Evolutionary conservation across 2,888 invertebrate species (phyloP), one percentile per base, ranked within the genome.

Genomic region (Penaeus monodon): DNA sequence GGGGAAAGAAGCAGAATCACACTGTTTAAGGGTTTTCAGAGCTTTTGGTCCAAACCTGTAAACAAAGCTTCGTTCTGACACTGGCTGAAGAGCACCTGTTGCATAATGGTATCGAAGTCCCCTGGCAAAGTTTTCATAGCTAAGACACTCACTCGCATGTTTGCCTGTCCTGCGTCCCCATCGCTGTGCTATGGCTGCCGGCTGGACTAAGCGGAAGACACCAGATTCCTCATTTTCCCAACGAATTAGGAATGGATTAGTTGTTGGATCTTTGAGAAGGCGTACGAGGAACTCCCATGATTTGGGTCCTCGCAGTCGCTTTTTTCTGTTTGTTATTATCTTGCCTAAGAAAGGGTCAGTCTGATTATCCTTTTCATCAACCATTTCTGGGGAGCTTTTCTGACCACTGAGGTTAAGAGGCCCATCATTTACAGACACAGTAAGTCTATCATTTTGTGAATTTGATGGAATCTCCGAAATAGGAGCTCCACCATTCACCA

Each of bases 141-240:
- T 85, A 10, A 89, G 80, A 24, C 57, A 70, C 63, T 89, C 89
- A 65, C 81, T 81, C 27, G 88, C 81, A 78, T 89, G 88, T 64
- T 88, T 89, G 10, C 89, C 88, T 8, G 89, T 88, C 49, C 89
- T 68, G 29, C 86, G 79, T 1, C 89, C 89, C 89, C 89, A 89
- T n/a, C 88, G 64, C 68, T 84, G 81, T 7, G 89, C 89, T 38
- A 89, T 88, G 65, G 68, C 76, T 3, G 85, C 85, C 2, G 89
- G 89, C 57, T 88, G 86, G 22, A 97, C 96, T 91, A 98, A 97
- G 90, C 97, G 95, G 93, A 98, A 98, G 91, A 96, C 95, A 12
- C 97, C 97, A 90, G 95, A 95, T 63, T 95, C 94, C 91, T 96
- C 95, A 92, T 97, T 95, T 92, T 97, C 97, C 97, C 97, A 97